Evolutionary conservation across 1,140 invertebrate species (phyloP).

Genomic region (Cyclina sinensis): DNA sequence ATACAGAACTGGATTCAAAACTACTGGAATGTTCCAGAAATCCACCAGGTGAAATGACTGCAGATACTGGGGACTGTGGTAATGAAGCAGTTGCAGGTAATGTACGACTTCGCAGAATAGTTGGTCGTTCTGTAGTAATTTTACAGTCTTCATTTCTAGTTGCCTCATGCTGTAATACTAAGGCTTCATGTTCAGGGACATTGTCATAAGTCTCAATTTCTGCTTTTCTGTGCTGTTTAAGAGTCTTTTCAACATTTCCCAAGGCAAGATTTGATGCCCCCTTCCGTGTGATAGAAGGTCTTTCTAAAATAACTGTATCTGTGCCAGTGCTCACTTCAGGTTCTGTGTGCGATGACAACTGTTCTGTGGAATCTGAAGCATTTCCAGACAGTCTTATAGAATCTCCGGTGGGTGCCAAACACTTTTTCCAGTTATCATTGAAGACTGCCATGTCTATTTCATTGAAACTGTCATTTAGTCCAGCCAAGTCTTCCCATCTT

Average conservation of each 20-base stretch:
- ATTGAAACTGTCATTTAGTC: constrained; percentile 72
- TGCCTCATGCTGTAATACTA: constrained; percentile 18
- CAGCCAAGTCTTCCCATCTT: constrained; percentile 76
- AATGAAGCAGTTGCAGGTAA: constrained; percentile 41
- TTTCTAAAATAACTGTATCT: constrained; percentile 61
- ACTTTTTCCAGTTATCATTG: constrained; percentile 75
- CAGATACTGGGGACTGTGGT: constrained; percentile 57
- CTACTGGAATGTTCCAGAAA: constrained; percentile 61
- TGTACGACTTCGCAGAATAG: constrained; percentile 23
- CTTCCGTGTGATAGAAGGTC: constrained; percentile 59
- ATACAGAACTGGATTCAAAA: constrained; percentile 57
- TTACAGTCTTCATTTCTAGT: neutral
- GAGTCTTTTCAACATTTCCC: neutral
- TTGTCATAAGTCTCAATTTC: constrained; percentile 64
- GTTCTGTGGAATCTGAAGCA: constrained; percentile 52
- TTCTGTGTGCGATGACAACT: constrained; percentile 33
- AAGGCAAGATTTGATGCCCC: neutral
- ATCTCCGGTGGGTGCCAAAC: constrained; percentile 75
- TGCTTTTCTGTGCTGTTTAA: neutral
- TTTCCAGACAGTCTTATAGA: constrained; percentile 60
- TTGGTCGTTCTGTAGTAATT: constrained; percentile 31
- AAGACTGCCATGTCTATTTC: constrained; percentile 72
- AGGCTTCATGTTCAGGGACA: constrained; percentile 56
- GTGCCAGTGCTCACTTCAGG: constrained; percentile 62
- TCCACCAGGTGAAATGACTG: constrained; percentile 19